Conservation (phyloP, 2,797 vertebrate genomes). For the Perdix hodgsoniae region DNA sequence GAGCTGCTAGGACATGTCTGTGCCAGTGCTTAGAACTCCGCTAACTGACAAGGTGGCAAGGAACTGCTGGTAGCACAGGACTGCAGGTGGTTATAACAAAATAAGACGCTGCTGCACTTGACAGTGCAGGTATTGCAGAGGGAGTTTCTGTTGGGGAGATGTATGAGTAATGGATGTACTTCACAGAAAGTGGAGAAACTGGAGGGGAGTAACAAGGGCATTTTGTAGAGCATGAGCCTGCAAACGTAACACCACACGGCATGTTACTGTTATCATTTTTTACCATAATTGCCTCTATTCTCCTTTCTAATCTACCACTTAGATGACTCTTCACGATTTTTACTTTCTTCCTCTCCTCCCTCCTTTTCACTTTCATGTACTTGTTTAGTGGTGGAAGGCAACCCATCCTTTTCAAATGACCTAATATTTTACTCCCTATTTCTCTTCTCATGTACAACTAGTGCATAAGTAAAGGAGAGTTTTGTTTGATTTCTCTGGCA, state of each 20-base stretch:
- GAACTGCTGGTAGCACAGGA: background rate
- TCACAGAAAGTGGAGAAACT: background rate
- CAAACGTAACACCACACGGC: background rate
- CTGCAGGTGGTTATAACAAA: background rate
- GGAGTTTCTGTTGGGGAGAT: rapidly evolving
- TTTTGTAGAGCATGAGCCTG: background rate
- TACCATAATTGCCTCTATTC: background rate
- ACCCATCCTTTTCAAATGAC: background rate
- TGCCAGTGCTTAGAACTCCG: rapidly evolving
- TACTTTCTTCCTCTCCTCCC: background rate
- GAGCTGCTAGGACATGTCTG: background rate
- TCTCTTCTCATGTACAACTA: background rate
- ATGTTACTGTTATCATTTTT: background rate
- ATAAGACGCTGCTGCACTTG: rapidly evolving
- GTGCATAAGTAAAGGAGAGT: background rate
- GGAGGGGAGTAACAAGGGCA: background rate
- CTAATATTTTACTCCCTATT: background rate
- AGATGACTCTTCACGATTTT: background rate
- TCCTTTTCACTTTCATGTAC: background rate
- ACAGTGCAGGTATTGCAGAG: rapidly evolving
- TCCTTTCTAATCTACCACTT: background rate
- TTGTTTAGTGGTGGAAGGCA: background rate
- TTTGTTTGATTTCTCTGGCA: background rate
- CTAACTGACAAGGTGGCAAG: rapidly evolving
- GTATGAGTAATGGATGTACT: background rate